phyloP scores from a whole-genome alignment of 2,797 vertebrate species.

The Gymnoscopelus microlampas region DNA sequence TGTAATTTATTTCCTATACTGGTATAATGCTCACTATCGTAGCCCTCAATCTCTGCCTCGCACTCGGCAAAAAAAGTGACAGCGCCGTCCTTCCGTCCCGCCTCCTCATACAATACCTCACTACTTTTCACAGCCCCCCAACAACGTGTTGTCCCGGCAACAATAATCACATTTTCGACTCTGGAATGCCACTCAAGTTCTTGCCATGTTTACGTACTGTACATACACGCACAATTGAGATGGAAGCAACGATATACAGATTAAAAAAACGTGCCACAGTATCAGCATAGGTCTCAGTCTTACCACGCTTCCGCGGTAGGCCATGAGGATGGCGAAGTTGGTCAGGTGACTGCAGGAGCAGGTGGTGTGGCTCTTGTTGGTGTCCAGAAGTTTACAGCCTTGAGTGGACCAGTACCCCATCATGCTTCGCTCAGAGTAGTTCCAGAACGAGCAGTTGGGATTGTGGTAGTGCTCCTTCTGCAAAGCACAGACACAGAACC shows the following conservation, averaged over 20 bases:
- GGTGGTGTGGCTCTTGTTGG: constrained; percentile 96
- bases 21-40: constrained; percentile 42
- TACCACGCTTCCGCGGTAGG: constrained; percentile 92
- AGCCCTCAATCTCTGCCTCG: constrained; percentile 52
- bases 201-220: constrained; percentile 27
- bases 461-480: constrained; percentile 98
- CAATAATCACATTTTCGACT: constrained; percentile 71
- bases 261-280: constrained; percentile 27
- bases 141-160: constrained; percentile 3
- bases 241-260: constrained; percentile 35
- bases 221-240: constrained; percentile 53
- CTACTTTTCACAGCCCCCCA: not conserved
- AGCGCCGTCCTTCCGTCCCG: constrained; percentile 40
- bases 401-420: constrained; percentile 99
- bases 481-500: not conserved
- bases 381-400: constrained; percentile 94
- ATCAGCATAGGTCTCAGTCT: constrained; percentile 47
- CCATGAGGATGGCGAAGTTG: constrained; percentile 99
- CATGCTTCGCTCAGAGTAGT: constrained; percentile 99
- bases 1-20: constrained; percentile 73
- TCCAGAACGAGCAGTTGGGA: constrained; percentile 99
- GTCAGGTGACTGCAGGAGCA: constrained; percentile 99
- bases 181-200: constrained; percentile 65
- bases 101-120: constrained; percentile 9
- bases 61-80: constrained; percentile 64